A percentile compares a stretch with the other conserved stretches of the same genome.
Conservation (phyloP, 2,113 vertebrate genomes). For the Daubentonia madagascariensis region DNA sequence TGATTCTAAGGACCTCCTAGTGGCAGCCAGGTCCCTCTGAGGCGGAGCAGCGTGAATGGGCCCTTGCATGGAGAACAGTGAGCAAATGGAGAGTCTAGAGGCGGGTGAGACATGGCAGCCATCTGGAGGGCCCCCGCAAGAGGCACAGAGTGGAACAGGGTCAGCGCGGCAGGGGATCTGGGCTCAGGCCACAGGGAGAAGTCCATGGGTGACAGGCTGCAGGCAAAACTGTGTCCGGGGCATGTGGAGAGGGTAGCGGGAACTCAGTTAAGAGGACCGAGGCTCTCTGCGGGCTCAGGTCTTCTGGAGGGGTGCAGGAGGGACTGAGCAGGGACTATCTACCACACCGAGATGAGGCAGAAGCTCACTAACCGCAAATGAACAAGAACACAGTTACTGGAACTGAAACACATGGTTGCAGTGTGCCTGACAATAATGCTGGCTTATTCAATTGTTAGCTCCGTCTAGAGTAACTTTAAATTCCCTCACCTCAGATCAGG, state of each 20-base stretch:
- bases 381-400: neutral
- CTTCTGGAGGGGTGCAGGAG: neutral
- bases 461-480: neutral
- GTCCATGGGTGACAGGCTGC: neutral
- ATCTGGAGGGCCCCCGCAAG: neutral
- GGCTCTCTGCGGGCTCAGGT: neutral
- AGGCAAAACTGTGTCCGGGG: neutral
- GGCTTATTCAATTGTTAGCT: neutral
- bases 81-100: neutral
- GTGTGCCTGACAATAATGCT: neutral
- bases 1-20: neutral
- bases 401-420: neutral
- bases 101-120: rapidly evolving
- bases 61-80: neutral
- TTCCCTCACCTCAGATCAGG: neutral
- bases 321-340: neutral
- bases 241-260: neutral
- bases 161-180: neutral
- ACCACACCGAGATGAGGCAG: neutral
- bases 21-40: neutral
- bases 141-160: neutral
- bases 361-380: neutral
- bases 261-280: neutral
- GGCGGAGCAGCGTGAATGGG: neutral
- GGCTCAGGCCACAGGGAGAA: neutral